Conservation (phyloP, 2,888 invertebrate species). For the Oscheius sp. region DNA sequence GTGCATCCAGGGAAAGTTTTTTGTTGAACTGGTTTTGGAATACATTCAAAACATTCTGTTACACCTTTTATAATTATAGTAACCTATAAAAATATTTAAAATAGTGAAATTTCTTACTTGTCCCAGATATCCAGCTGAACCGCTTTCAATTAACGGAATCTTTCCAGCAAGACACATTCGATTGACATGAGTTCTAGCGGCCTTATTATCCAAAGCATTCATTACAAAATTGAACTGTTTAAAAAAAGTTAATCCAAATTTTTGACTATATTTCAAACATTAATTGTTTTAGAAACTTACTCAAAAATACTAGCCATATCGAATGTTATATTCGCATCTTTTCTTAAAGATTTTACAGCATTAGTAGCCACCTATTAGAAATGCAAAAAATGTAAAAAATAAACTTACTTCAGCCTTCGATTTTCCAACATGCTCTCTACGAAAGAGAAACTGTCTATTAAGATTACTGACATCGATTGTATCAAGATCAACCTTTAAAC, state of each 20-base stretch:
- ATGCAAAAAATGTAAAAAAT: not conserved
- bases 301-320: conserved; percentile 84
- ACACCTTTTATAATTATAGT: conserved; percentile 78
- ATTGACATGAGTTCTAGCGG: conserved; percentile 97
- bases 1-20: conserved; percentile 97
- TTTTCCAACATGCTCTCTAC: conserved; percentile 95
- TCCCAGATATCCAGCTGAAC: conserved; percentile 94
- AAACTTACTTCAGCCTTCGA: conserved; percentile 81
- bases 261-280: conserved; percentile 36
- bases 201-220: conserved; percentile 95
- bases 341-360: conserved; percentile 56
- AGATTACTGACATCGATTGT: conserved; percentile 99
- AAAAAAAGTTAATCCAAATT: conserved; percentile 88
- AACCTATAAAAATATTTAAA: conserved; percentile 34
- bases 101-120: conserved; percentile 75
- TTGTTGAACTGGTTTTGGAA: conserved; percentile 79
- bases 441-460: conserved; percentile 98
- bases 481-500: conserved; percentile 93
- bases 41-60: conserved; percentile 96
- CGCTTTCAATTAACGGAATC: conserved; percentile 92
- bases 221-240: conserved; percentile 89
- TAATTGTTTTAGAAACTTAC: conserved; percentile 26
- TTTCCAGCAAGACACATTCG: conserved; percentile 95
- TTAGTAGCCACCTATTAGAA: conserved; percentile 56
- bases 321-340: conserved; percentile 75